Percentiles rank a stretch among this genome's conserved stretches.
phyloP scores from a whole-genome alignment of 1,140 invertebrate species.

The Drosophila pseudoananassae region DNA sequence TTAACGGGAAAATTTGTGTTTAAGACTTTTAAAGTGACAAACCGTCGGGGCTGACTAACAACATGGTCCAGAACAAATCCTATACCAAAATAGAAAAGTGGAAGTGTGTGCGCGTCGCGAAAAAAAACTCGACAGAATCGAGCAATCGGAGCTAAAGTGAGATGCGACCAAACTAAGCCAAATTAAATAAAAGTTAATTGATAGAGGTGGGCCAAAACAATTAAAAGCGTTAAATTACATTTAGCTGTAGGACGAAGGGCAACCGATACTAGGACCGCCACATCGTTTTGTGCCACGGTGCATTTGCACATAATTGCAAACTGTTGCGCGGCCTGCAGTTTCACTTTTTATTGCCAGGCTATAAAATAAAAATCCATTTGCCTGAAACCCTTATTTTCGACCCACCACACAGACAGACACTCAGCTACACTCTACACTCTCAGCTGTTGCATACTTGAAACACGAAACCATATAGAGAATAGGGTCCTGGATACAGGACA shows the following conservation, averaged over 20 bases:
- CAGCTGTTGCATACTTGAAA: slow-evolving; percentile 66
- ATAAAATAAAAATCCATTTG: slow-evolving; percentile 63
- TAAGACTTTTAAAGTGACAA: slow-evolving; percentile 10
- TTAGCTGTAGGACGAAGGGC: slow-evolving; percentile 4
- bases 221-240: slow-evolving; percentile 54
- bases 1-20: slow-evolving; percentile 11
- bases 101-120: slow-evolving; percentile 44
- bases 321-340: slow-evolving; percentile 69
- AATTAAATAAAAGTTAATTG: slow-evolving; percentile 57
- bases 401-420: background rate
- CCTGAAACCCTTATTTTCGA: slow-evolving; percentile 35
- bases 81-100: slow-evolving; percentile 1
- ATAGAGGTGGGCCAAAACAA: slow-evolving; percentile 41
- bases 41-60: background rate
- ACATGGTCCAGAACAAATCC: slow-evolving; percentile 9
- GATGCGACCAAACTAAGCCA: slow-evolving; percentile 40
- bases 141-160: slow-evolving; percentile 3
- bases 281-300: slow-evolving; percentile 38
- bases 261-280: slow-evolving; percentile 3
- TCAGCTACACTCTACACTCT: slow-evolving; percentile 4
- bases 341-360: slow-evolving; percentile 56
- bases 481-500: slow-evolving; percentile 10
- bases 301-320: slow-evolving; percentile 79
- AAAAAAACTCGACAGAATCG: slow-evolving; percentile 18
- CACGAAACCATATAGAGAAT: slow-evolving; percentile 4